Evolutionary conservation across 1,140 invertebrate genomes (phyloP), one percentile per base, ranked within the genome.

Genomic region (Drosophila mayri): DNA sequence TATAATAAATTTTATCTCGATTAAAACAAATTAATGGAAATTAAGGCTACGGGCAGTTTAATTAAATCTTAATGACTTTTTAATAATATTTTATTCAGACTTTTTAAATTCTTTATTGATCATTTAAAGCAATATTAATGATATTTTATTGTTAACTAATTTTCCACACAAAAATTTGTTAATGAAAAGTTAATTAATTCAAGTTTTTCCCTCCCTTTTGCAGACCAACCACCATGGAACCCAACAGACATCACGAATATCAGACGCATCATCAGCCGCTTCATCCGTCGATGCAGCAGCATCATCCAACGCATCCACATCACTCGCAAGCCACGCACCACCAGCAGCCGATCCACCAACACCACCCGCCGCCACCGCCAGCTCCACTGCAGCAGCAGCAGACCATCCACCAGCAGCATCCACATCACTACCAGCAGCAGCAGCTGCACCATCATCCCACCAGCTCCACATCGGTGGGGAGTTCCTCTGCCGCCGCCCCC

Each of bases 201-300:
- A 28, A 37, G 14, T 35, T 16, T 0, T 14, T 37, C 14, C 12
- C 14, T 22, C 16, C 6, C 16, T 5, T 41, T 14, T 88, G 3
- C 44, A 88, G 84, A 54, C 18, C 25, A 52, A 81, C 35, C 70
- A 90, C 40, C 65, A 92, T 92, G 91, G 91, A 92, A 66, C 73
- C 87, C 35, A 86, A 90, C 60, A 66, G 81, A 90, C 91, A 90
- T 84, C 84, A 86, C 76, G 91, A 92, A 83, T 92, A 87, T 85
- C 84, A 72, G 64, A 79, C 80, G 47, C 84, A 87, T 87, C 86
- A 88, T 85, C 82, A 87, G 63, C 84, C 47, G 55, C 73, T 52
- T 22, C 75, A 76, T 35, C 73, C 76, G 12, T 37, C 76, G 59
- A 55, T 78, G 75, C 65, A 71, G 74, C 65, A 64, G 59, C 59